Base-by-base conservation (phyloP, 1,140 invertebrate genomes). In the Steinernema feltiae region DNA sequence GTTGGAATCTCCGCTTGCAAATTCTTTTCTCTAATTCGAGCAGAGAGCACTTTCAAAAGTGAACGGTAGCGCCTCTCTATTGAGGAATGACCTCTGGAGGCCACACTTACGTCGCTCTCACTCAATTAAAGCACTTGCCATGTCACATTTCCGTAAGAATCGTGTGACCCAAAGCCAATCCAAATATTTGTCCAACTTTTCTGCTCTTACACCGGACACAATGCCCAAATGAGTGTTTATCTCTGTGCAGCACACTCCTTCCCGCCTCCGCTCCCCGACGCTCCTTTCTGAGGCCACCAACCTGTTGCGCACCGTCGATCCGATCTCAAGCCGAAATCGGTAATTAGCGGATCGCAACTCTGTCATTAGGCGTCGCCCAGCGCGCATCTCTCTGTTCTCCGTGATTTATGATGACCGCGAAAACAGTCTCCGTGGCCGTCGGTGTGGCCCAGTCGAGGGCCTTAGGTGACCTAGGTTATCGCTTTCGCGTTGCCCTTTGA, bases 131-230 rank as follows among this genome's bases (percentile, higher is more conserved):
- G 53, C 24, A n/a, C n/a, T n/a, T n/a, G n/a, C n/a, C n/a, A n/a
- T n/a, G n/a, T n/a, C n/a, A 7, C 41, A 12, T 46, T 46, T 46
- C 41, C 41, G 7, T 46, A 12, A 12, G 53, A 63, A 27, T 63
- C 53, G 53, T 63, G 53, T 27, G 53, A 63, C 53, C 53, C 53
- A 15, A n/a, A 27, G 24, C 15, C 53, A 63, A 27, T 17, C 53
- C 53, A 63, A 63, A 63, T 63, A 63, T 63, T 63, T 63, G 53
- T 63, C 53, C 53, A 63, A 63, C 53, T 63, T 63, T 27, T 7
- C 24, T 63, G 12, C 24, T 3, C 12, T 63, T 21, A n/a, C 41
- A n/a, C 41, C 41, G 41, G 53, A 63, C 53, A 63, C 53, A 63
- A 63, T 63, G 53, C 53, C 53, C 35, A 27, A 63, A 63, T 27